A percentile compares a stretch with the other conserved stretches of the same genome.
Conservation (phyloP, 2,113 vertebrate genomes). For the Podarcis cretensis region DNA sequence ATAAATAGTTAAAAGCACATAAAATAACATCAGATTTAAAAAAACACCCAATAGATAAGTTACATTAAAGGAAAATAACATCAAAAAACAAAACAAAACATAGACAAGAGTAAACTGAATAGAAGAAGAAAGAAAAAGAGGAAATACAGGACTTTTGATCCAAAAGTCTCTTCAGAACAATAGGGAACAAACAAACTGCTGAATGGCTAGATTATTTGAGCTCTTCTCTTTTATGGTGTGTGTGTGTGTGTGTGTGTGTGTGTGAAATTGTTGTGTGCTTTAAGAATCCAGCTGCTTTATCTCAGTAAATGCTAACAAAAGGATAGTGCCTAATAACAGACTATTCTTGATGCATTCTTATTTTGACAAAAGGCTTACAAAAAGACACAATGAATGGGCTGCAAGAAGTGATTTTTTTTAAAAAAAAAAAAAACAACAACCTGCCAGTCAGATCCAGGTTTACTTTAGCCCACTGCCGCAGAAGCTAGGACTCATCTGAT, state of each 20-base stretch:
- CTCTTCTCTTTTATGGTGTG: constrained; percentile 20
- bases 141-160: constrained; percentile 12
- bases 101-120: not conserved
- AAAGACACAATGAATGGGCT: constrained; percentile 38
- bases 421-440: not conserved
- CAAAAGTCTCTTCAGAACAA: not conserved
- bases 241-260: not conserved
- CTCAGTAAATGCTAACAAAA: constrained; percentile 56
- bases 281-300: constrained; percentile 26
- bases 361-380: constrained; percentile 47
- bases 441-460: constrained; percentile 46
- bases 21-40: no score
- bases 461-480: constrained; percentile 51
- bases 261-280: constrained; percentile 36
- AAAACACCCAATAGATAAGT: no score
- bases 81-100: no score
- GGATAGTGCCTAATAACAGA: constrained; percentile 2
- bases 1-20: no score
- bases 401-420: not conserved
- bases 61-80: no score
- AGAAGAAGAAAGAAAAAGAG: not conserved
- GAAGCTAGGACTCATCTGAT: constrained; percentile 45
- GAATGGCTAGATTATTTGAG: not conserved
- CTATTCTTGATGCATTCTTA: constrained; percentile 47
- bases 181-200: not conserved